Evolutionary conservation across 2,113 vertebrate species (phyloP).

Genomic region (Vidua chalybeata): DNA sequence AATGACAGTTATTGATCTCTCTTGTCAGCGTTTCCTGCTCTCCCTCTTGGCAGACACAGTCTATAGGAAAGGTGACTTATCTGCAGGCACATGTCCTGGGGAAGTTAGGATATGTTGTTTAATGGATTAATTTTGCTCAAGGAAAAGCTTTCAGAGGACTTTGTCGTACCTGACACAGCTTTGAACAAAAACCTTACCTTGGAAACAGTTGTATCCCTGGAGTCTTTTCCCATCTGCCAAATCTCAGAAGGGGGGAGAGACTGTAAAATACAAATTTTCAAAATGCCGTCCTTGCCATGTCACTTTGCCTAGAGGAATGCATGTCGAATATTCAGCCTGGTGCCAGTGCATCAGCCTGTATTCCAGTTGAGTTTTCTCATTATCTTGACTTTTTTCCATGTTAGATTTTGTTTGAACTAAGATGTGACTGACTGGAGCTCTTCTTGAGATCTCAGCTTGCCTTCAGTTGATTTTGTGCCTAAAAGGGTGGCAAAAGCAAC

Average conservation of each 20-base stretch:
- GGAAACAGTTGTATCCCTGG: not conserved
- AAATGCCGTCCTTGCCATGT: not conserved
- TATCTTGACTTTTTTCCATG: not conserved
- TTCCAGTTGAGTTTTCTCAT: conserved; percentile 11
- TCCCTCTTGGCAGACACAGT: not conserved
- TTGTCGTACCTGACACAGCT: not conserved
- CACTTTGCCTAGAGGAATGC: conserved; percentile 19
- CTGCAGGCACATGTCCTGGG: not conserved
- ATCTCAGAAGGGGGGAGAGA: not conserved
- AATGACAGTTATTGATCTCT: conserved; percentile 19
- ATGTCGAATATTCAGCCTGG: not conserved
- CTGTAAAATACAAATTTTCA: not conserved
- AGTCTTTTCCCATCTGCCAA: not conserved
- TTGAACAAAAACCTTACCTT: conserved; percentile 1
- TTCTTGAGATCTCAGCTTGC: not conserved
- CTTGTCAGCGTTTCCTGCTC: not conserved
- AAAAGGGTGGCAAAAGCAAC: conserved; percentile 29
- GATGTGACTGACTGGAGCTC: conserved; percentile 19
- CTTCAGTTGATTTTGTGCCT: conserved; percentile 11
- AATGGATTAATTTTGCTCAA: conserved; percentile 30
- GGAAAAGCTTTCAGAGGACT: conserved; percentile 32
- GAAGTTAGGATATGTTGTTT: conserved; percentile 18
- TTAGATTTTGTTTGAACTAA: conserved; percentile 26
- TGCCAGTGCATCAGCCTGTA: not conserved
- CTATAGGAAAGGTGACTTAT: not conserved